Conservation (phyloP, 2,797 vertebrate genomes). For the Myripristis jacobus region DNA sequence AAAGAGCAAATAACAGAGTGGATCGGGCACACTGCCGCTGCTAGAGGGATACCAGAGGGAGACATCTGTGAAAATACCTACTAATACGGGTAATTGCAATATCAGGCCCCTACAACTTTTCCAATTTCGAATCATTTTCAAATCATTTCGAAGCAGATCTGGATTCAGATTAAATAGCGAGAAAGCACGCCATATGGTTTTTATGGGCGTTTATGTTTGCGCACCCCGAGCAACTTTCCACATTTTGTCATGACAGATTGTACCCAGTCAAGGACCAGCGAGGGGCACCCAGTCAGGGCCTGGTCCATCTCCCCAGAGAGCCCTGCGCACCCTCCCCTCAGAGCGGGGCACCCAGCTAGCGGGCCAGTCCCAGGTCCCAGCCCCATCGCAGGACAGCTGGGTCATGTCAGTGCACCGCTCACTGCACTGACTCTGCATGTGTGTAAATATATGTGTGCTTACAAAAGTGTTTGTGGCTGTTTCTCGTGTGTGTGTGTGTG, state of each 20-base stretch:
- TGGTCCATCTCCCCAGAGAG: constrained; percentile 46
- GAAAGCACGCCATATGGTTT: constrained; percentile 17
- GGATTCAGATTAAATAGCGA: constrained; percentile 18
- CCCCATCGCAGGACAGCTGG: constrained; percentile 36
- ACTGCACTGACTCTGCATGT: neutral
- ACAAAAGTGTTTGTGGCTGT: constrained; percentile 5
- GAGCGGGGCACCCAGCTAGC: neutral
- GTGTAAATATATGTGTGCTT: neutral
- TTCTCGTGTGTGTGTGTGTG: no score
- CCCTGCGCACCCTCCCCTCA: constrained; percentile 15
- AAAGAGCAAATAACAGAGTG: constrained; percentile 59
- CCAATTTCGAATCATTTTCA: constrained; percentile 34
- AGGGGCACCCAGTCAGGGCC: constrained; percentile 40
- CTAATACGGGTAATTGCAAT: constrained; percentile 37
- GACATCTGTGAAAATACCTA: constrained; percentile 33
- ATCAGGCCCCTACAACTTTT: neutral
- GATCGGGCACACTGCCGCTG: constrained; percentile 43
- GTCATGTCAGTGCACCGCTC: constrained; percentile 20
- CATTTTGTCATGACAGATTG: constrained; percentile 57
- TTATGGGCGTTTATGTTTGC: constrained; percentile 1
- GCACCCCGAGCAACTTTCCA: constrained; percentile 10
- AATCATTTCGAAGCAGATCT: constrained; percentile 27
- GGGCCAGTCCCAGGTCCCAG: constrained; percentile 35
- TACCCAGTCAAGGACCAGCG: constrained; percentile 64
- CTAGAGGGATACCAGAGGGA: constrained; percentile 24